These are phyloP conservation scores for Chrysochloris asiatica DNA, from an alignment of 2,113 vertebrate genomes.

Conservation along the genomic window DNA sequence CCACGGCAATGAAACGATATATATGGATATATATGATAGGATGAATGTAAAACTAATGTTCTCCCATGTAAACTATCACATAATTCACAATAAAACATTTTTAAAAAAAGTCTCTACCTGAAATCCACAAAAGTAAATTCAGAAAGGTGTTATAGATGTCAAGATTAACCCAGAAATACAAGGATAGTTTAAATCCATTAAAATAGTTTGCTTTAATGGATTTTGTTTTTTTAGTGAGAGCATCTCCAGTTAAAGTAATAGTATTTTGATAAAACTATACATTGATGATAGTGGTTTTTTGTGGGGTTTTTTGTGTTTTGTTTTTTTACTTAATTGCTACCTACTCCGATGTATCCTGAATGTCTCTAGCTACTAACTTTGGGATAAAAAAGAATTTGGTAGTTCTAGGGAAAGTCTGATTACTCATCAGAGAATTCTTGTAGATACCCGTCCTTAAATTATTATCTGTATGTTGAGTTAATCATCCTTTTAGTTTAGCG, in stretches of 20 bases:
- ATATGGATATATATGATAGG: no score
- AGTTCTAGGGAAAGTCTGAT: background rate
- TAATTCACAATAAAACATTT: no score
- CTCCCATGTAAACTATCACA: no score
- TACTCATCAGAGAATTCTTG: background rate
- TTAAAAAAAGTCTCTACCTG: no score
- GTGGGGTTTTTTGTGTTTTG: no score
- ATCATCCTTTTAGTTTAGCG: background rate
- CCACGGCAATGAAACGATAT: no score
- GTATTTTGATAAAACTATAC: conserved; percentile 30
- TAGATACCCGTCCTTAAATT: background rate
- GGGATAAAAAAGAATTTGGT: rapidly evolving
- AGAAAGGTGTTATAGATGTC: background rate
- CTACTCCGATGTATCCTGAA: conserved; percentile 24
- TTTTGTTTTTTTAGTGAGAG: background rate
- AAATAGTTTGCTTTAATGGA: background rate
- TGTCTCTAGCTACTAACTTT: background rate
- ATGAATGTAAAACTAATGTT: no score
- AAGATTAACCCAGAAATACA: conserved; percentile 34
- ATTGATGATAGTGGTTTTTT: background rate
- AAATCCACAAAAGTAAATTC: background rate
- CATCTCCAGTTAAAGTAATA: conserved; percentile 8
- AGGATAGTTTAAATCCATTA: background rate
- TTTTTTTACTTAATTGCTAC: background rate
- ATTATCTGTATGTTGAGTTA: background rate